Base-by-base conservation (phyloP, 2,888 invertebrate genomes). In the Torymus auratus region DNA sequence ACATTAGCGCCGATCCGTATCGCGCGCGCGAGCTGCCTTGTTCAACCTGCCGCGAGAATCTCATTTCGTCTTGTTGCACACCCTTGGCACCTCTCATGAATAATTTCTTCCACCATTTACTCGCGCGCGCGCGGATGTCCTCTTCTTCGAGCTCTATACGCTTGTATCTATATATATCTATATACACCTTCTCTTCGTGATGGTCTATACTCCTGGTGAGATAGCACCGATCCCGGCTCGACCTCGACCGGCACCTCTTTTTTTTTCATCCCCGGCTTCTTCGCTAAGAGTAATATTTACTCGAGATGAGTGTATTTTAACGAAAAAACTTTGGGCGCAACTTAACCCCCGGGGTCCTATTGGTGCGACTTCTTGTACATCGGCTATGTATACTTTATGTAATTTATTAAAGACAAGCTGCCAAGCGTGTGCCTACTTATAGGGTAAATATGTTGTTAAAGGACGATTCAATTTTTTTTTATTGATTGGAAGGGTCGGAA, bases 61-160 rank as follows among this genome's bases (percentile, higher is more conserved):
- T 84, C 85, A 84, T 86, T 86, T 85, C 86, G 83, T 87, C 85
- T 86, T 84, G 85, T 86, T 87, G 85, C 84, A 83, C 83, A 83
- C 83, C 82, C 83, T 82, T 84, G 84, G 86, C 85, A 84, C 84
- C 85, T 85, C 84, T 85, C 85, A 85, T 87, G 87, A 87, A 87
- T 87, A 87, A 87, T 87, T 85, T 87, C 85, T 83, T 83, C 83
- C 84, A 82, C 77, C 86, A 85, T 87, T 86, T 86, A 84, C 85
- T n/a, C n/a, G 83, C 81, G 65, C 23, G 23, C 12, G 70, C 76
- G 67, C 41, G 71, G 71, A 75, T 23, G 73, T 65, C 17, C 58
- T 65, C 15, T 15, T 41, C 13, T 15, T 53, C 41, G 5, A 28
- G 41, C 11, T 28, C 13, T 62, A 41, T 41, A 41, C 41, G 7